Evolutionary conservation across 2,797 vertebrate species (phyloP).

Genomic region (Pristis pectinata): DNA sequence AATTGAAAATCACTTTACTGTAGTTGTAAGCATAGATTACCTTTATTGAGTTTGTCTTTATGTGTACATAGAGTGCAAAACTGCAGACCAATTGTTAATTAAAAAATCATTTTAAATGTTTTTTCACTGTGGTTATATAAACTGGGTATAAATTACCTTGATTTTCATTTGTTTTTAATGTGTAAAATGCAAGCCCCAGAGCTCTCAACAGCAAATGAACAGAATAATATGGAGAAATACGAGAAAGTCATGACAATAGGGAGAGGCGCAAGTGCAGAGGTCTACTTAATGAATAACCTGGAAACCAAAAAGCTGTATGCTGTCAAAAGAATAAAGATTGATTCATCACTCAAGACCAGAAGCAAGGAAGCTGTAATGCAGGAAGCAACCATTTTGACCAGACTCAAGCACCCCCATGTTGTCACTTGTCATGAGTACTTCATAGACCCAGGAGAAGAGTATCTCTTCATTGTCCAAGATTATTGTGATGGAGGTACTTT

Average conservation of each 20-base stretch:
- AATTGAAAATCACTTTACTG: too few species aligned
- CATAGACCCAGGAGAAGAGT: constrained; percentile 49
- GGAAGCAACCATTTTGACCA: constrained; percentile 64
- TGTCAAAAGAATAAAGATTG: constrained; percentile 62
- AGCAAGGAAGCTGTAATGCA: constrained; percentile 54
- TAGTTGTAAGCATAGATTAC: too few species aligned
- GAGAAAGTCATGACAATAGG: constrained; percentile 60
- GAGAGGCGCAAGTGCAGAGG: constrained; percentile 59
- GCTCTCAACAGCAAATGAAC: background rate
- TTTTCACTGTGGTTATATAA: background rate
- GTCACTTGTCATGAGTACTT: constrained; percentile 61
- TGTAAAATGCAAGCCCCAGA: background rate
- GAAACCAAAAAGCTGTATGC: constrained; percentile 55
- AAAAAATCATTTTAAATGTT: background rate
- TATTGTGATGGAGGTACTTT: constrained; percentile 70
- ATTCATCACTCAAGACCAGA: constrained; percentile 47
- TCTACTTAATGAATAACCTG: constrained; percentile 63
- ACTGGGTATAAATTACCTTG: background rate
- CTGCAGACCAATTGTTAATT: background rate
- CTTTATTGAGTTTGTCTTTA: too few species aligned
- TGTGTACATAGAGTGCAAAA: background rate
- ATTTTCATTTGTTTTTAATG: background rate
- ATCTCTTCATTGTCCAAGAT: constrained; percentile 66
- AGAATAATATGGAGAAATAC: constrained; percentile 59
- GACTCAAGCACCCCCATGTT: constrained; percentile 62